Evolutionary conservation across 2,113 vertebrate genomes (phyloP), one percentile per base, ranked within the genome.

Genomic region (Erinaceus europaeus): DNA sequence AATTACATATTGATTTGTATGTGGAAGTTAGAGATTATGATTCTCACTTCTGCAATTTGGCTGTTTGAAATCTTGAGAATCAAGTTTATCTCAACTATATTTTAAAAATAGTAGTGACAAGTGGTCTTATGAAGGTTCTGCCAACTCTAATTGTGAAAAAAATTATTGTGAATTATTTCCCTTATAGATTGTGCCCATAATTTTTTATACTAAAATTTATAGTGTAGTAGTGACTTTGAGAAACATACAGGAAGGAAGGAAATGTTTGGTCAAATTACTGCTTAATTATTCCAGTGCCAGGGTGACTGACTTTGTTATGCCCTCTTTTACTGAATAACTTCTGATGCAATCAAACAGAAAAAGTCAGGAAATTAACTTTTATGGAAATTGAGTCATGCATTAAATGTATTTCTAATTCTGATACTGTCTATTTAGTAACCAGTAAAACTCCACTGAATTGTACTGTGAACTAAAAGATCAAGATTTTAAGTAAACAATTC

Each of bases 271-370:
- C 96, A 97, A 97, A 96, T 97, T 97, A 93, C 96, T 96, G 90
- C 97, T 98, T 97, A 97, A 97, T 97, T 95, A 95, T 96, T 90
- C 59, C 89, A 89, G 84, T 93, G 27, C 91, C 86, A 96, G 96
- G 98, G 96, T 97, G 97, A 97, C 96, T 97, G 97, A 85, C 95
- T 96, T 98, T 97, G 97, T 97, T 96, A 95, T 83, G 95, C 97
- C 96, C 96, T 97, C 96, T 97, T 92, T 96, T 96, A 95, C 96
- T 97, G 97, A 98, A 97, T 97, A 97, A 96, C 98, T 98, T 94
- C 93, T 97, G 90, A 97, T 98, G 73, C 53, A 89, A 85, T 96
- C 86, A 86, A 75, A 95, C 74, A 77, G 89, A 95, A 97, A n/a
- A 95, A 91, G 73, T 84, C 91, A 88, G 83, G 84, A 85, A 95